phyloP scores from a whole-genome alignment of 2,113 vertebrate species.

The Larimichthys crocea region DNA sequence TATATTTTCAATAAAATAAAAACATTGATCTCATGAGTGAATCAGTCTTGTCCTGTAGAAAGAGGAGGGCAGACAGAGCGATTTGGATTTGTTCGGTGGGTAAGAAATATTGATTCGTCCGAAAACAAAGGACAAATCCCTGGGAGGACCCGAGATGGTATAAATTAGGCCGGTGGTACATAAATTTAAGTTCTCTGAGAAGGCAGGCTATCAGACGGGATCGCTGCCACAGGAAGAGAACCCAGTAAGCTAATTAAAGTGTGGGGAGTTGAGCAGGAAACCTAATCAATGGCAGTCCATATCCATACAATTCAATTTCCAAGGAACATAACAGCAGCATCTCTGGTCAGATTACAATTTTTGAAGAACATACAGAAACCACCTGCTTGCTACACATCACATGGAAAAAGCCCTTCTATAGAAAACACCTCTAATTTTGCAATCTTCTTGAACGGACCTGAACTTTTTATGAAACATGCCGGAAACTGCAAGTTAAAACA shows the following conservation, averaged over 20 bases:
- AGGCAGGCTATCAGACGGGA: constrained; percentile 14
- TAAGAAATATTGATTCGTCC: constrained; percentile 43
- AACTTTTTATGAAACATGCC: not conserved
- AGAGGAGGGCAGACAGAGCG: constrained; percentile 13
- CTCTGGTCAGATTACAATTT: constrained; percentile 28
- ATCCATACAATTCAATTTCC: constrained; percentile 49
- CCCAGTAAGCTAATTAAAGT: constrained; percentile 53
- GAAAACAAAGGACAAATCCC: constrained; percentile 33
- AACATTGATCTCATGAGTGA: constrained; percentile 43
- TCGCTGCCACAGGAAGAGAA: constrained; percentile 55
- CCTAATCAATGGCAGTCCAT: constrained; percentile 37
- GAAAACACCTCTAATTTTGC: constrained; percentile 18
- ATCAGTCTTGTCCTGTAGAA: constrained; percentile 10
- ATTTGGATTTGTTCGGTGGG: constrained; percentile 15
- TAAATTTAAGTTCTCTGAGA: constrained; percentile 20
- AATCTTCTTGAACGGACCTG: constrained; percentile 16
- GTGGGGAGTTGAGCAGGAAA: constrained; percentile 52
- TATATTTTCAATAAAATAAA: constrained; percentile 48
- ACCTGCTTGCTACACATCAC: not conserved
- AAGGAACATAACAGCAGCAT: constrained; percentile 38
- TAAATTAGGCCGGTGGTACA: constrained; percentile 22
- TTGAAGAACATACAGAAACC: constrained; percentile 23
- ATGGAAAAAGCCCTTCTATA: constrained; percentile 39
- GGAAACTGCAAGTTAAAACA: constrained; percentile 21
- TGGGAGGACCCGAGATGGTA: constrained; percentile 18